Evolutionary conservation across 2,113 vertebrate species (phyloP).

Genomic region (Triplophysa tibetana): DNA sequence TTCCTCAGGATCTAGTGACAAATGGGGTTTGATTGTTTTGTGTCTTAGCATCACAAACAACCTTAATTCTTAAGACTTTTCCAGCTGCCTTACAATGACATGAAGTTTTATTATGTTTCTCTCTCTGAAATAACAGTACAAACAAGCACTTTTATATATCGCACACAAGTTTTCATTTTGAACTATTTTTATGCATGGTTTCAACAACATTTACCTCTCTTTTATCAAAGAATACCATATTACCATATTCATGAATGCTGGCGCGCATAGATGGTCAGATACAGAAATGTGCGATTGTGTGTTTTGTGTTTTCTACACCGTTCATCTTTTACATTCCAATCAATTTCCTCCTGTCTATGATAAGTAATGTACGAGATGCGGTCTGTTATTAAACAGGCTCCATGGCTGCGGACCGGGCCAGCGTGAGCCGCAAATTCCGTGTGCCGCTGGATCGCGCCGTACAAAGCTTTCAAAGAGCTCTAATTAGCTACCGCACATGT

Average conservation of each 20-base stretch:
- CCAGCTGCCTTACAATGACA: too few species aligned
- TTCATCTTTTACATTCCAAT: constrained; percentile 6
- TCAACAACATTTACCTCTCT: constrained; percentile 10
- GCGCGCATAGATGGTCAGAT: neutral
- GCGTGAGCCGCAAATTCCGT: constrained; percentile 46
- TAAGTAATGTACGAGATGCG: constrained; percentile 29
- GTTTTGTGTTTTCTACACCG: neutral
- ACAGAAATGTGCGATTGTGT: neutral
- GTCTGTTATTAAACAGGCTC: constrained; percentile 62
- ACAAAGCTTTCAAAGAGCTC: constrained; percentile 43
- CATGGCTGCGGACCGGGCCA: constrained; percentile 54
- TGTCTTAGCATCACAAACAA: too few species aligned
- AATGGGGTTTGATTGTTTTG: too few species aligned
- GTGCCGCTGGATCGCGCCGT: constrained; percentile 39
- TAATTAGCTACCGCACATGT: constrained; percentile 53
- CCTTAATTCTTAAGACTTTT: too few species aligned
- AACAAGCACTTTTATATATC: too few species aligned
- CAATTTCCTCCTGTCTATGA: constrained; percentile 4
- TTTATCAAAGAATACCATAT: constrained; percentile 36
- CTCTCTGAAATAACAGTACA: too few species aligned
- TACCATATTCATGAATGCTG: constrained; percentile 23
- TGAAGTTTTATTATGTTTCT: too few species aligned
- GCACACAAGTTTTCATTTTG: too few species aligned
- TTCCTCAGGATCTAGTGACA: too few species aligned
- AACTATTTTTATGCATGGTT: neutral